Conservation (phyloP, 2,797 vertebrate species). For the Sebastes miniatus region DNA sequence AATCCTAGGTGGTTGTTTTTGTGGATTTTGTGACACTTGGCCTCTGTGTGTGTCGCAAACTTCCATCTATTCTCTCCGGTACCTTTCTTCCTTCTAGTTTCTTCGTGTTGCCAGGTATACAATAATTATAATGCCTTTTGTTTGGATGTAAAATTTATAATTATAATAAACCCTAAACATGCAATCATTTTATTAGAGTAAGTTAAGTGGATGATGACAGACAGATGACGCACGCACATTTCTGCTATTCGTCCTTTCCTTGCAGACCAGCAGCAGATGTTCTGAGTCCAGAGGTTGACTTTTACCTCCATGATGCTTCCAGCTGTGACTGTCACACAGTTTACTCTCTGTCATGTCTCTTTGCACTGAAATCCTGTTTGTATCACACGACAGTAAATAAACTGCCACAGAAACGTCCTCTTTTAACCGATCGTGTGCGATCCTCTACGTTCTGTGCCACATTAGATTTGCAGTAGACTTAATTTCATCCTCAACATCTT, state of each 20-base stretch:
- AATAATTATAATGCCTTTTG: no score
- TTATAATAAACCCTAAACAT: no score
- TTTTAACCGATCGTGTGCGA: neutral
- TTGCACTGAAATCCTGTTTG: neutral
- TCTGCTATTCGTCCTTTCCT: neutral
- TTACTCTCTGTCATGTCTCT: neutral
- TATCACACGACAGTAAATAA: neutral
- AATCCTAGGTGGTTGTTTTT: no score
- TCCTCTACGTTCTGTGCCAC: neutral
- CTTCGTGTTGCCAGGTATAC: no score
- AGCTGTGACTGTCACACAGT: neutral
- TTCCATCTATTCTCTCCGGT: no score
- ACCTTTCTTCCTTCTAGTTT: no score
- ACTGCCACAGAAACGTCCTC: neutral
- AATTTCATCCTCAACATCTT: conserved; percentile 10
- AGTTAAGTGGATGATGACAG: no score
- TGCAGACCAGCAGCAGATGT: neutral
- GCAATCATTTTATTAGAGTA: no score
- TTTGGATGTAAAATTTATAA: no score
- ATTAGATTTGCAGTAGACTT: neutral
- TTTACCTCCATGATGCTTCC: neutral
- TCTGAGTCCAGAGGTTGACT: neutral
- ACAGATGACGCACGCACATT: neutral
- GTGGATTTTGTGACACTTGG: no score
- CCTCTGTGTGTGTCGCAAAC: no score